Base-by-base conservation (phyloP, 1,140 invertebrate species). In the Eueides isabella region DNA sequence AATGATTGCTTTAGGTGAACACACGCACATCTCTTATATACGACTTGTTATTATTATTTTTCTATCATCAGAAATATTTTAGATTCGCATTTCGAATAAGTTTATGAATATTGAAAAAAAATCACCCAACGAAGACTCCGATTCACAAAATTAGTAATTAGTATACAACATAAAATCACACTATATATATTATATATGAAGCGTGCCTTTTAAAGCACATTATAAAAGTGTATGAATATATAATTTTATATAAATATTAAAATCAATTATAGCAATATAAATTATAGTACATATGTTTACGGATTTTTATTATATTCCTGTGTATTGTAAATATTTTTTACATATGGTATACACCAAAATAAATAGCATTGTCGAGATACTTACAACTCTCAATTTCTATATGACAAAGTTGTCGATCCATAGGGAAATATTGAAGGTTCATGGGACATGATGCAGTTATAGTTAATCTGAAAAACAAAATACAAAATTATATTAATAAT, bases 371-470 rank as follows among this genome's bases (percentile, higher is more conserved):
- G 38, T 74, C 82, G 83, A 87, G 90, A 93, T 96, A 98, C 98
- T 98, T 97, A 99, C 98, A 99, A 95, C 98, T 98, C 96, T 99
- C 98, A 81, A 99, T 99, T 95, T 99, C 98, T 87, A 99, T 98
- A 89, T 98, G 97, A 94, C 98, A 99, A 78, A 98, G 94, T 93
- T 99, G 98, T 85, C 98, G 96, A 93, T 99, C 98, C 97, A 99
- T 98, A n/a, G 98, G 98, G 93, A 99, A 99, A 93, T 98, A 98
- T 90, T 98, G 97, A 71, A 99, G 95, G 94, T 99, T 98, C 98
- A 99, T 99, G 44, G 98, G 98, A 94, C 98, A 99, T 81, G 98
- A 98, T 78, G 98, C 98, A 73, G 98, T 99, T 85, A 99, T 98
- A 78, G 98, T 99, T 94, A 99, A 96, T 94, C 98, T 98, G 73